Percentiles rank a stretch among this genome's conserved stretches.
Evolutionary conservation across 2,797 vertebrate genomes (phyloP).

Genomic region (Notolabrus celidotus): DNA sequence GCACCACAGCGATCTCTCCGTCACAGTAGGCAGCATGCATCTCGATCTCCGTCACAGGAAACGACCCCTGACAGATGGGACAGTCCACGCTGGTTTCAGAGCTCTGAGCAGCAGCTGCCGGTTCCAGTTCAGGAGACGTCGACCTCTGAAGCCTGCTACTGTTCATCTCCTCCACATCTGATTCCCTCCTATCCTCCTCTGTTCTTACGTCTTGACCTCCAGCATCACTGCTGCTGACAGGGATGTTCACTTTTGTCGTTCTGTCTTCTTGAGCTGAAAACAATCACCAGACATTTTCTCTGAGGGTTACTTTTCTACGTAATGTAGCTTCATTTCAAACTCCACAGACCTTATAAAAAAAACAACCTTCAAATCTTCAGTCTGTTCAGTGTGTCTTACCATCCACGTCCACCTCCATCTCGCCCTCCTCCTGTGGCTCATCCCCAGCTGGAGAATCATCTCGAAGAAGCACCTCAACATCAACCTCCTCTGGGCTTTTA

Average conservation of each 20-base stretch:
- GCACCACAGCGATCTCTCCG: constrained; percentile 68
- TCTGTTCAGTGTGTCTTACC: constrained; percentile 9
- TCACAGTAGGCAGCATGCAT: constrained; percentile 93
- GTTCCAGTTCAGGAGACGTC: constrained; percentile 26
- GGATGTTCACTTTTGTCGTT: background rate
- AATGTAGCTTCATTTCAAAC: no score
- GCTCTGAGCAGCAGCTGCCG: background rate
- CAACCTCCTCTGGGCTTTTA: constrained; percentile 19
- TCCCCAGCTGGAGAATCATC: background rate
- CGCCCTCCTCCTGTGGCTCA: constrained; percentile 6
- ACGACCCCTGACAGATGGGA: constrained; percentile 89
- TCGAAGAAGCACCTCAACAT: constrained; percentile 21
- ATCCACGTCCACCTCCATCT: constrained; percentile 24
- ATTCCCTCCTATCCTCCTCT: constrained; percentile 14
- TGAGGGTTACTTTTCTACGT: no score
- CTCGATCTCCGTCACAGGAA: constrained; percentile 86
- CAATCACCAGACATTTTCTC: background rate
- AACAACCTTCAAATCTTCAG: no score
- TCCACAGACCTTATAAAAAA: no score
- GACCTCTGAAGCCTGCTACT: background rate
- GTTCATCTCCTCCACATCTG: constrained; percentile 32
- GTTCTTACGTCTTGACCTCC: constrained; percentile 4
- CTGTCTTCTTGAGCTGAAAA: constrained; percentile 33
- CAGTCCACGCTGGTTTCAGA: constrained; percentile 78
- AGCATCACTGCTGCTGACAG: background rate